Percentiles rank a stretch among this genome's conserved stretches.
Conservation (phyloP, 2,888 invertebrate genomes). For the Epistrophe eligans region DNA sequence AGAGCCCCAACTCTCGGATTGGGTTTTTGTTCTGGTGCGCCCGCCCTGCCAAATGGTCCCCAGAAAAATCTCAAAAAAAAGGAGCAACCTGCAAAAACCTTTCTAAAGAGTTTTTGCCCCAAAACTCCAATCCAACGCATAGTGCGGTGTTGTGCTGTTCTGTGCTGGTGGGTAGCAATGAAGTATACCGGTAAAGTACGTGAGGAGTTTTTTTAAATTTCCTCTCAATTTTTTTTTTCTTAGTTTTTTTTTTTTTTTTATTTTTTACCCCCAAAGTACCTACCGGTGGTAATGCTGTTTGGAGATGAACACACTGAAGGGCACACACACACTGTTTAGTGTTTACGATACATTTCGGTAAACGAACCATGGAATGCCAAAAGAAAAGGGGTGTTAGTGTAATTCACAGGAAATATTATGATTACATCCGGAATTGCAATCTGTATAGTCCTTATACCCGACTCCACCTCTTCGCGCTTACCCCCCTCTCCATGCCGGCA, state of each 20-base stretch:
- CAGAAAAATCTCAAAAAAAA: conserved; percentile 39
- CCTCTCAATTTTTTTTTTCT: conserved; percentile 28
- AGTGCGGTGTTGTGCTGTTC: not conserved
- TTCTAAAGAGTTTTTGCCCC: conserved; percentile 49
- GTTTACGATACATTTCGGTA: conserved; percentile 71
- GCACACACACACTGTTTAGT: conserved; percentile 3
- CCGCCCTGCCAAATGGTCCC: conserved; percentile 32
- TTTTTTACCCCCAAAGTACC: conserved; percentile 15
- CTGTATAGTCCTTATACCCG: conserved; percentile 45
- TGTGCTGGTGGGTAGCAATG: conserved; percentile 3
- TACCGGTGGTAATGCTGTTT: not conserved
- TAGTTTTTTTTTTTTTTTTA: not conserved
- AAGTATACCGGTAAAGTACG: conserved; percentile 55
- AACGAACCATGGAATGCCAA: conserved; percentile 72
- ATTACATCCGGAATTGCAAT: conserved; percentile 75
- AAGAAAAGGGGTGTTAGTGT: conserved; percentile 69
- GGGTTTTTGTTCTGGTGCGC: not conserved
- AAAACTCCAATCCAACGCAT: conserved; percentile 14
- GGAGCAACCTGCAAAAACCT: conserved; percentile 44
- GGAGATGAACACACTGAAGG: conserved; percentile 39
- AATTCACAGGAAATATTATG: conserved; percentile 75
- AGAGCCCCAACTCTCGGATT: not conserved
- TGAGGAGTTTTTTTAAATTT: conserved; percentile 69
- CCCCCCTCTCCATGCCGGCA: not conserved
- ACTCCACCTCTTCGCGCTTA: not conserved